Base-by-base conservation (phyloP, 2,797 vertebrate genomes). In the Benthosema pterotum region DNA sequence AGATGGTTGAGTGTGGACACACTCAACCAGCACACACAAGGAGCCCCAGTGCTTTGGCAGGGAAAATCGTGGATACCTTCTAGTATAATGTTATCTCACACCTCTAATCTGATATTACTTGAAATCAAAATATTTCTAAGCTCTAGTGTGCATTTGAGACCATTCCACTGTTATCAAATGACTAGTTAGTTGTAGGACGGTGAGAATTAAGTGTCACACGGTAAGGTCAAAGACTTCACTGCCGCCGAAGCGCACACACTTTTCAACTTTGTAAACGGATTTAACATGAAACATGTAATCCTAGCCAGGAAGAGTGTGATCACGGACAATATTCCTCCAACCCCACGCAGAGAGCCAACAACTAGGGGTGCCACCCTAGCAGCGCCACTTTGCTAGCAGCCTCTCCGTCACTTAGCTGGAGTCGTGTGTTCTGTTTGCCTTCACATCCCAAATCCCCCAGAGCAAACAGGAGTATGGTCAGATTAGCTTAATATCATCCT, bases 401-500 rank as follows among this genome's bases (percentile, higher is more conserved):
- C 53, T 74, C 74, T 48, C 58, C 2, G 57, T 70, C 57, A 78
- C 79, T 70, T 73, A 77, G 79, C 83, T 46, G 72, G 69, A 83
- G 75, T 77, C 77, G 72, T 75, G 82, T 64, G 76, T 59, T 25
- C 0, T 88, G 88, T 90, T 85, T 88, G 88, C 80, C 74, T 76
- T 63, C 79, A 82, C 77, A 87, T 88, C 78, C 75, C 83, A 83
- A 89, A 90, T 90, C 86, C 79, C 77, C 60, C 1, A 71, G 83
- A 86, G 79, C 87, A 89, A 92, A 90, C 69, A 88, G 63, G 69
- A 88, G 72, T 76, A 82, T 50, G 49, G 60, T 72, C 67, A 84
- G 87, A 89, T 90, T 90, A 89, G 48, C 67, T 82, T 86, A 87
- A 92, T 88, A 84, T 89, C 79, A 83, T 79, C 77, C 70, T 61